Percentiles rank a stretch among this genome's conserved stretches.
Evolutionary conservation across 2,113 vertebrate species (phyloP).

Genomic region (Xiphias gladius): DNA sequence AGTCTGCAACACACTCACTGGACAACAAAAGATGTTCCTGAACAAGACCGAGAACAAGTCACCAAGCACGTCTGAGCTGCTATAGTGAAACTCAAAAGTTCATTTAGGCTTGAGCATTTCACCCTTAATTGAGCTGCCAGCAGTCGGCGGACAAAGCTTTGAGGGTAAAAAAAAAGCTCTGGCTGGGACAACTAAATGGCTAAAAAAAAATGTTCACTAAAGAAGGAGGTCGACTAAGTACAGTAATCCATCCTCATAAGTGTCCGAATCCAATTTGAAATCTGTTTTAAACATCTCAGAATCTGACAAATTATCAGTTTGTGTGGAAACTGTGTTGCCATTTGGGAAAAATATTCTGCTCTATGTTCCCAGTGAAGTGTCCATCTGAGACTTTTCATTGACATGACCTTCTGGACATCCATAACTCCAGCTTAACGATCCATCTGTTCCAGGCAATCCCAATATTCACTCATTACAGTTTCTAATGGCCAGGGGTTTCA

Average conservation of each 20-base stretch:
- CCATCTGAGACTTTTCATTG: slow-evolving; percentile 16
- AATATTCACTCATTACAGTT: slow-evolving; percentile 17
- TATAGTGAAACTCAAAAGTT: slow-evolving; percentile 28
- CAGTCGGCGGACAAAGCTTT: slow-evolving; percentile 15
- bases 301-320: neutral
- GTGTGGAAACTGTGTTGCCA: neutral
- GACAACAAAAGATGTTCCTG: slow-evolving; percentile 50
- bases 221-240: neutral
- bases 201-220: neutral
- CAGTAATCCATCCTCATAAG: neutral
- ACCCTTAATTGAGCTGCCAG: slow-evolving; percentile 30
- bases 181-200: neutral
- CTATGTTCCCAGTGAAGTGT: slow-evolving; percentile 17
- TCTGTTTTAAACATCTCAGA: neutral
- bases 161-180: slow-evolving; percentile 17
- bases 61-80: neutral
- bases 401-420: slow-evolving; percentile 26
- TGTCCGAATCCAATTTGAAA: slow-evolving; percentile 1
- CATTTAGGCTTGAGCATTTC: slow-evolving; percentile 24
- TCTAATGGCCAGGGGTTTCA: slow-evolving; percentile 11
- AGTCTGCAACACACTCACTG: slow-evolving; percentile 45
- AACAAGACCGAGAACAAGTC: slow-evolving; percentile 11
- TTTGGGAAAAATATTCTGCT: neutral
- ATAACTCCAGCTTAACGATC: slow-evolving; percentile 24
- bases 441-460: slow-evolving; percentile 9